Evolutionary conservation across 2,797 vertebrate species (phyloP), one percentile per base, ranked within the genome.

Genomic region (Gila robusta): DNA sequence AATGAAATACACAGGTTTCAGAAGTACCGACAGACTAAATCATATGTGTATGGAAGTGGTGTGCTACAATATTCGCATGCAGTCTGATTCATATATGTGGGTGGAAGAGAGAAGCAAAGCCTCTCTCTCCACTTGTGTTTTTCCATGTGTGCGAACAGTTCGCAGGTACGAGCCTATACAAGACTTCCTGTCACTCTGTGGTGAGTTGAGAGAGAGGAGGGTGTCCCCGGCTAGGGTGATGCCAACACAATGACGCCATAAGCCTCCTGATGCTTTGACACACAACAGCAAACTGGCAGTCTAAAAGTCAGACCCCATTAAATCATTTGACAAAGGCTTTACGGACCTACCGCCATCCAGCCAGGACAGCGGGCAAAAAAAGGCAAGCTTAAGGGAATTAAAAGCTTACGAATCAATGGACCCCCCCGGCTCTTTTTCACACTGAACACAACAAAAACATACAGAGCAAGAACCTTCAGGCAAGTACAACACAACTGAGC

Each of bases 351-450:
- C 44, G 86, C 87, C 79, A 86, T 54, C 87, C 86, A 89, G 83
- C 77, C 79, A 54, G 66, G 86, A 67, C 21, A 21, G 54, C 44
- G 9, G 56, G 64, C 73, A 82, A 56, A 83, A 87, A 69, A 80
- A 52, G 78, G 26, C 72, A 83, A 56, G 90, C 89, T 94, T 94
- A 91, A 79, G 89, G 85, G 90, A 90, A 91, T 94, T 94, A 94
- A 91, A 89, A 90, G 92, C 94, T 94, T 94, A 95, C 11, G 87
- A 89, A 90, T 91, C 86, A 89, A 89, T 85, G 83, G 92, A 89
- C 88, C 88, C 82, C 82, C 21, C 28, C 14, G 0, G 6, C 28
- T 17, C 14, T 32, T 66, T 66, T 66, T 32, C 28, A 66, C 64
- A 32, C 28, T 32, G 64, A 32, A 66, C 76, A 87, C 78, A 86